A percentile compares a stretch with the other conserved stretches of the same genome.
These are phyloP conservation scores for Acanthococcus lagerstroemiae DNA, from an alignment of 2,888 invertebrate genomes.

Conservation along the genomic window DNA sequence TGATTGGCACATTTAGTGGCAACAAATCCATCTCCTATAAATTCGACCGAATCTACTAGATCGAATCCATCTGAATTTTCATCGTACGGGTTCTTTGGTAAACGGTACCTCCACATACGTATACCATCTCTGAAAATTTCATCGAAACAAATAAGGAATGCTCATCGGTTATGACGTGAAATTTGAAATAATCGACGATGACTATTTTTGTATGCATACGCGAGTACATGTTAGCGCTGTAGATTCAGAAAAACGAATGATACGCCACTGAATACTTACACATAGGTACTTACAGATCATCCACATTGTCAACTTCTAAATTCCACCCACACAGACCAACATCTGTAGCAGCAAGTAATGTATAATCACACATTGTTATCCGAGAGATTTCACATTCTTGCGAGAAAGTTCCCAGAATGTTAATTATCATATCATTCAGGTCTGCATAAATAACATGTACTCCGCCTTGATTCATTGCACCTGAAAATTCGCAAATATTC, in stretches of 20 bases:
- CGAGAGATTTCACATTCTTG: conserved; percentile 35
- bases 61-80: conserved; percentile 25
- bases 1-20: conserved; percentile 39
- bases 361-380: conserved; percentile 33
- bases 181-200: neutral
- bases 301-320: neutral
- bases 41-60: conserved; percentile 39
- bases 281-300: conserved; percentile 5
- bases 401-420: conserved; percentile 31
- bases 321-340: conserved; percentile 28
- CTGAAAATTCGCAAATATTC: conserved; percentile 32
- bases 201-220: too few relatives aligned
- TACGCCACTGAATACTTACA: too few relatives aligned
- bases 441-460: conserved; percentile 35
- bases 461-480: conserved; percentile 36
- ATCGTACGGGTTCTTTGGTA: conserved; percentile 13
- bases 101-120: conserved; percentile 4
- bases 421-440: conserved; percentile 31
- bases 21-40: conserved; percentile 35
- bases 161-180: neutral
- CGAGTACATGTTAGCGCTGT: too few relatives aligned
- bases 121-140: too few relatives aligned
- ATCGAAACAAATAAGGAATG: neutral
- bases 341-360: conserved; percentile 35
- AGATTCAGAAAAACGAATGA: too few relatives aligned